Conservation (phyloP, 2,888 invertebrate species). For the Myopa testacea region DNA sequence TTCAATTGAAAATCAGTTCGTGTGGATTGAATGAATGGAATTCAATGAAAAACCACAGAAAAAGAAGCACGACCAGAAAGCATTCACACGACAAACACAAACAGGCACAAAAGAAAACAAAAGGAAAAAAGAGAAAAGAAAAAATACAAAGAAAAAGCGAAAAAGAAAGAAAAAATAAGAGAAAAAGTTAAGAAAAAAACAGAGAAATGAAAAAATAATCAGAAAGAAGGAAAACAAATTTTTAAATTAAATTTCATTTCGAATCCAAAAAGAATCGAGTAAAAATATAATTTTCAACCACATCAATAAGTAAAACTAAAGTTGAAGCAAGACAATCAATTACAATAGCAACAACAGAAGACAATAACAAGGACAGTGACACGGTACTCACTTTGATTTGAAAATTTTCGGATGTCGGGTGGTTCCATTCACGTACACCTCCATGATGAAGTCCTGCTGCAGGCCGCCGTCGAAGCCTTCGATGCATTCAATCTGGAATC, state of each 20-base stretch:
- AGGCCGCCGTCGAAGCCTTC: conserved; percentile 84
- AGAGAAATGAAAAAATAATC: neutral
- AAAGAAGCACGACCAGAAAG: conserved; percentile 31
- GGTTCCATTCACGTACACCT: conserved; percentile 73
- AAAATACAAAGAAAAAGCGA: conserved; percentile 35
- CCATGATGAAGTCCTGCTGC: conserved; percentile 79
- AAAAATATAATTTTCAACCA: too few species aligned
- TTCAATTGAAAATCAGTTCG: conserved; percentile 51
- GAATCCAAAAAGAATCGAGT: neutral
- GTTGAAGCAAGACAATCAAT: neutral
- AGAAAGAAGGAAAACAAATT: neutral
- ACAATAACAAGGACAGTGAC: neutral
- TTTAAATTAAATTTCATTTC: neutral
- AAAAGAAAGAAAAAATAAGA: neutral
- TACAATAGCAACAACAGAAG: neutral
- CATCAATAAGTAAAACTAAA: neutral
- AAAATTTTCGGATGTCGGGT: conserved; percentile 67
- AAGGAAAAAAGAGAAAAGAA: conserved; percentile 40
- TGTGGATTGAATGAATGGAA: conserved; percentile 53
- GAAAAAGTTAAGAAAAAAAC: neutral
- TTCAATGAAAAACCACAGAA: conserved; percentile 48
- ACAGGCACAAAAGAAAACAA: conserved; percentile 13
- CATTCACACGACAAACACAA: neutral
- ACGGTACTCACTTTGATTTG: conserved; percentile 65
- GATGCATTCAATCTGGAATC: conserved; percentile 78